Base-by-base conservation (phyloP, 2,113 vertebrate species). In the Melanerpes aurifrons region DNA sequence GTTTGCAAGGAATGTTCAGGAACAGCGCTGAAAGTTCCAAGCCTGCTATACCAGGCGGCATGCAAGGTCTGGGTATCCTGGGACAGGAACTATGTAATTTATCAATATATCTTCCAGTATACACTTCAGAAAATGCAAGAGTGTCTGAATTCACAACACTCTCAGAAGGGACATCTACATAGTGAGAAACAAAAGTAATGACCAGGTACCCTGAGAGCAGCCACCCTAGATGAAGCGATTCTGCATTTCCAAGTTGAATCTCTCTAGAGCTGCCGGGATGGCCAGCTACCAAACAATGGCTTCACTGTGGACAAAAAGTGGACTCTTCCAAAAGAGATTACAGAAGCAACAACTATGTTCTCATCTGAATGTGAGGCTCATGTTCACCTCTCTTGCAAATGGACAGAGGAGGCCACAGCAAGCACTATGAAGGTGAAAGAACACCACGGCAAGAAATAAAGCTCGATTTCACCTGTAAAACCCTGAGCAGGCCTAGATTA, bases 151-250 rank as follows among this genome's bases (percentile, higher is more conserved):
- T 53, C n/a, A 80, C 54, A 64, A 29, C 3, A 20, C 24, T 58
- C 47, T 84, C n/a, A 63, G 13, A 79, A 72, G 2, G 63, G 7
- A 79, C 2, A 13, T 17, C 24, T 35, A 22, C 6, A 35, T 4
- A 78, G 3, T 16, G 75, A 47, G 17, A 58, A 87, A 61, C 18
- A 54, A 18, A 74, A 28, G 4, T 0, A 0, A 35, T 0, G 0
- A 85, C 15, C 14, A 75, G 21, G 5, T 45, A 82, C 32, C 10
- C 20, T 68, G 20, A 67, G 17, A 29, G 25, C 3, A 71, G 1
- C 8, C 24, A 40, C 8, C 62, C n/a, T n/a, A 15, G n/a, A 32
- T 32, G 15, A 57, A 18, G 57, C 32, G 29, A 70, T 32, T 58
- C 48, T 71, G 28, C 16, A 37, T 25, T 81, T 48, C 32, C 1